Conservation (phyloP, 1,140 invertebrate genomes). For the Argopecten irradians region DNA sequence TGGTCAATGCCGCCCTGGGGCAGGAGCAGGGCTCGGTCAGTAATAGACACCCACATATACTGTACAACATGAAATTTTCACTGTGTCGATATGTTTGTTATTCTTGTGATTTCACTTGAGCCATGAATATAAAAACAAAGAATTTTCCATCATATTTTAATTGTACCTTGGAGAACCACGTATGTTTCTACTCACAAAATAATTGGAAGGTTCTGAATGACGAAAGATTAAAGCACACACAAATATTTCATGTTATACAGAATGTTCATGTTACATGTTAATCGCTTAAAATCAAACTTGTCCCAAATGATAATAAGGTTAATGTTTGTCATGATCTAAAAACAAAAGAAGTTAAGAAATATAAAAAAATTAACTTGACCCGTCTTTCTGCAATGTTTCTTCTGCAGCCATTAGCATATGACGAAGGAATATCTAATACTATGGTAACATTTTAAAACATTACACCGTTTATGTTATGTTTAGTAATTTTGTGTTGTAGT, state of each 20-base stretch:
- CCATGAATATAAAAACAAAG: not conserved
- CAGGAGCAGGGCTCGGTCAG: conserved; percentile 92
- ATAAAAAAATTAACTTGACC: not conserved
- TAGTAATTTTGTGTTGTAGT: not conserved
- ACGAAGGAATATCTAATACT: not conserved
- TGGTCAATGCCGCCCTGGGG: conserved; percentile 94
- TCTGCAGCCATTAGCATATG: conserved; percentile 9
- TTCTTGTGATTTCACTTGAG: not conserved
- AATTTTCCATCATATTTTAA: not conserved
- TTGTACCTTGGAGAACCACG: not conserved
- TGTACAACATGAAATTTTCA: not conserved
- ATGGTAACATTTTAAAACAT: not conserved
- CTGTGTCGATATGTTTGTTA: not conserved
- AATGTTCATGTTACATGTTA: no score
- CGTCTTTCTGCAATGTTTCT: not conserved
- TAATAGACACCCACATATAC: not conserved
- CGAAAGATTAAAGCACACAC: no score
- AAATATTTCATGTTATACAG: no score
- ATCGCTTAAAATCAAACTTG: not conserved
- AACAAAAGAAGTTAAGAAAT: not conserved
- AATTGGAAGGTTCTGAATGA: no score
- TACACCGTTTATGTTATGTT: not conserved
- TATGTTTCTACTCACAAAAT: no score
- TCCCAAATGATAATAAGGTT: not conserved
- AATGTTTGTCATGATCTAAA: not conserved